These are phyloP conservation scores for Eclectus roratus DNA, from an alignment of 2,113 vertebrate genomes.

Conservation along the genomic window DNA sequence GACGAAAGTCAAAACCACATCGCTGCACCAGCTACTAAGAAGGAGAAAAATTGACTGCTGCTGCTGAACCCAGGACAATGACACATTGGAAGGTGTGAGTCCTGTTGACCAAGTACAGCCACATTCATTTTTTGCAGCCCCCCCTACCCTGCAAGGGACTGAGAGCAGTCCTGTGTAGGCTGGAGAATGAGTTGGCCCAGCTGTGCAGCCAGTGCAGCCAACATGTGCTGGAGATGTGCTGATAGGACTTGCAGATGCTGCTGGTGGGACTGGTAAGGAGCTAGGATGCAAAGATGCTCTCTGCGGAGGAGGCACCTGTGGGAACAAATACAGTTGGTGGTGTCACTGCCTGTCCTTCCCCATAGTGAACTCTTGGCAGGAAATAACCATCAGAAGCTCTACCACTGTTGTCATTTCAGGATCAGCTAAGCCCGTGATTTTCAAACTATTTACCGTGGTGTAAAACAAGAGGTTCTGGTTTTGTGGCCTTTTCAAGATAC, in stretches of 20 bases:
- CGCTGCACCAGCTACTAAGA: no score
- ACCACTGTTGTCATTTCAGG: neutral
- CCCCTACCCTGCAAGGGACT: neutral
- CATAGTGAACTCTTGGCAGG: neutral
- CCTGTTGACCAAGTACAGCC: neutral
- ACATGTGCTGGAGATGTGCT: neutral
- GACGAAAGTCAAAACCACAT: no score
- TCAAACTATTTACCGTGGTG: neutral
- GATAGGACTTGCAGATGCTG: neutral
- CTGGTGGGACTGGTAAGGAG: neutral
- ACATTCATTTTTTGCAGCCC: neutral
- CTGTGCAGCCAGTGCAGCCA: neutral
- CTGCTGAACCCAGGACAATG: no score
- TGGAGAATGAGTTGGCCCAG: neutral
- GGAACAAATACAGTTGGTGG: neutral
- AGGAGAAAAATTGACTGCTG: no score
- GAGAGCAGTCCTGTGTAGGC: neutral
- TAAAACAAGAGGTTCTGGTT: neutral
- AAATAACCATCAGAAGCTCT: no score
- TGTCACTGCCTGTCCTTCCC: neutral
- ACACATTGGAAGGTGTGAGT: neutral
- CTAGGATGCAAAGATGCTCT: neutral
- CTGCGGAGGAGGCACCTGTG: rapidly evolving
- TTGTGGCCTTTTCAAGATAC: neutral
- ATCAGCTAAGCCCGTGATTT: neutral